Evolutionary conservation across 2,797 vertebrate genomes (phyloP).

Genomic region (Heliangelus exortis): DNA sequence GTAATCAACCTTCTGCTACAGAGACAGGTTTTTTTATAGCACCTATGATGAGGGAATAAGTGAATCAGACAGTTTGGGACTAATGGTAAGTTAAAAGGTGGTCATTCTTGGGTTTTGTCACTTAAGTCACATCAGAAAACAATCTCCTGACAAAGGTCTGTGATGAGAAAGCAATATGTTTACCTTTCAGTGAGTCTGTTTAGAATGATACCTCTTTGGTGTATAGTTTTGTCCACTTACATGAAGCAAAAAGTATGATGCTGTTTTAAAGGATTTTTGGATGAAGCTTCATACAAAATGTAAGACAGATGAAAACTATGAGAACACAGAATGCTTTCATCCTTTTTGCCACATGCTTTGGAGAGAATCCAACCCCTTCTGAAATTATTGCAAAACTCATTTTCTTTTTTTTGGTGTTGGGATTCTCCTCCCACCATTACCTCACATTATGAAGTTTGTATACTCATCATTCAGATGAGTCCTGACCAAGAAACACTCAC

Average conservation of each 20-base stretch:
- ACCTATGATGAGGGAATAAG: not conserved
- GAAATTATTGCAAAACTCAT: not conserved
- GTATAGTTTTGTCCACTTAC: not conserved
- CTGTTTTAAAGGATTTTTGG: not conserved
- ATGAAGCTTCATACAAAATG: not conserved
- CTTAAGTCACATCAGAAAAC: not conserved
- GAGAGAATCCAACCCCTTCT: not conserved
- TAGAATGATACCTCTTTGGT: not conserved
- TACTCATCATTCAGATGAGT: not conserved
- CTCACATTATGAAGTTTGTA: not conserved
- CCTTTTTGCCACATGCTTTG: not conserved
- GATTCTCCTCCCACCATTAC: not conserved
- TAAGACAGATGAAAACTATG: not conserved
- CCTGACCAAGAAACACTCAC: not conserved
- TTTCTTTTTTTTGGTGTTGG: not conserved
- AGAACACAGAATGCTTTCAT: not conserved
- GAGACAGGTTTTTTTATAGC: not conserved
- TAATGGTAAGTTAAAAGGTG: not conserved
- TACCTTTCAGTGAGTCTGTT: not conserved
- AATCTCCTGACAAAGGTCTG: not conserved
- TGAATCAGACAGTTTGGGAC: not conserved
- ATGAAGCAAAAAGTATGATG: not conserved
- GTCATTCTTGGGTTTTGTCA: not conserved
- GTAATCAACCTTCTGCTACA: not conserved
- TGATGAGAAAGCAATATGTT: not conserved